phyloP scores from a whole-genome alignment of 2,888 invertebrate genomes.

The Auanema freiburgensis region DNA sequence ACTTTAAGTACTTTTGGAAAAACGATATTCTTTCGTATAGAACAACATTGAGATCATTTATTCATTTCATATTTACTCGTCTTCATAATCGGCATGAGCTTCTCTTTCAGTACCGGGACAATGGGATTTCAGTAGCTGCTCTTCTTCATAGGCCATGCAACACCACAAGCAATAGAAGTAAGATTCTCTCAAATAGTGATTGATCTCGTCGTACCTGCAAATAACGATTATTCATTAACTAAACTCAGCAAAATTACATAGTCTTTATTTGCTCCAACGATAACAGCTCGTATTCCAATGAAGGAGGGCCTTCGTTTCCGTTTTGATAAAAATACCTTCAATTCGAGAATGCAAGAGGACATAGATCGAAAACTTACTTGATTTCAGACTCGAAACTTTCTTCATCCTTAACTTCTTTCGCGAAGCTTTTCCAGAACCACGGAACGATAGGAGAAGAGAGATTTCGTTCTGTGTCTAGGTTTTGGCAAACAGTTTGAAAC shows the following conservation, averaged over 20 bases:
- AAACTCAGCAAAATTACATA: not conserved
- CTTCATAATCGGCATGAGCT: slow-evolving; percentile 39
- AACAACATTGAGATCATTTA: not conserved
- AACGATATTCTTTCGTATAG: too few species aligned
- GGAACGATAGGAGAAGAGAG: not conserved
- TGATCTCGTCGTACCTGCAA: slow-evolving; percentile 34
- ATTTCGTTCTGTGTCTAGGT: slow-evolving; percentile 36
- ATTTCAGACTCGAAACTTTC: not conserved
- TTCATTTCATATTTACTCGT: not conserved
- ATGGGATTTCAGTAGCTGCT: slow-evolving; percentile 28
- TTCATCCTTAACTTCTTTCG: not conserved
- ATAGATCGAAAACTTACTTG: not conserved
- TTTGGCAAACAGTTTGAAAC: slow-evolving; percentile 55
- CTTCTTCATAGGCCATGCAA: slow-evolving; percentile 32
- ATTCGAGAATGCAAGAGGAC: not conserved
- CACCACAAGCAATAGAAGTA: slow-evolving; percentile 48
- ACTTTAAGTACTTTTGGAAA: too few species aligned
- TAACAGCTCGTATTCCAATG: not conserved
- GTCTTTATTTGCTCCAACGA: not conserved
- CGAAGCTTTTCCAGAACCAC: slow-evolving; percentile 8
- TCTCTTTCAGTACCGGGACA: slow-evolving; percentile 37
- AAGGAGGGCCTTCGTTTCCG: not conserved
- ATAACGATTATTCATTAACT: not conserved
- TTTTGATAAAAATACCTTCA: not conserved
- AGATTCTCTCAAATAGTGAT: slow-evolving; percentile 26